phyloP scores from a whole-genome alignment of 1,140 invertebrate genomes.

The Drosophila jambulina region DNA sequence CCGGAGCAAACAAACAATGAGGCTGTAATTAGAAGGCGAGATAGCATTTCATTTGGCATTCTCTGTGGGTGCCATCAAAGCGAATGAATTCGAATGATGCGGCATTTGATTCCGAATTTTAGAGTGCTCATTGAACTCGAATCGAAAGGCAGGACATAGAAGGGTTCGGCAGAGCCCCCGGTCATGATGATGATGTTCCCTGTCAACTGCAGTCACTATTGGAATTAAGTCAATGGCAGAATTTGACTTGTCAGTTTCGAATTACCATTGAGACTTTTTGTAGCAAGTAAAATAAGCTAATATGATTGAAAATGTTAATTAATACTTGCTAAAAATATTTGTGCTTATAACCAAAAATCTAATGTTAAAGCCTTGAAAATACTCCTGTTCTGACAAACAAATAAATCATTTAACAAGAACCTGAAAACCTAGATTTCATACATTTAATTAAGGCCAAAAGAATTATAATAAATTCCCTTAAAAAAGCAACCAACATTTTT shows the following conservation, averaged over 20 bases:
- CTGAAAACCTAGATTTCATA: background rate
- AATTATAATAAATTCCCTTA: background rate
- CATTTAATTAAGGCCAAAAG: background rate
- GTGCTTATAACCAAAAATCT: background rate
- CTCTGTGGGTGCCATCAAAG: slow-evolving; percentile 35
- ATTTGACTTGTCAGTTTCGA: slow-evolving; percentile 19
- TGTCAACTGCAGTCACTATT: slow-evolving; percentile 26
- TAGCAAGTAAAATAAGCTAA: background rate
- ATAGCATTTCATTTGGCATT: slow-evolving; percentile 28
- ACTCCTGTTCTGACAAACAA: background rate
- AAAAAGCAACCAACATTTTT: no score
- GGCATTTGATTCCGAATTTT: slow-evolving; percentile 47
- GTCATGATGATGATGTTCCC: slow-evolving; percentile 5
- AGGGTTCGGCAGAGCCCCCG: background rate
- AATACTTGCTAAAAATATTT: background rate
- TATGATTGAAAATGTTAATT: background rate
- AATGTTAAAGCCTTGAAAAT: background rate
- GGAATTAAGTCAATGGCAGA: slow-evolving; percentile 50
- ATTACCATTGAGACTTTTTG: background rate
- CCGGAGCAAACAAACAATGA: slow-evolving; percentile 31
- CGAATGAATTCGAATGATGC: slow-evolving; percentile 37
- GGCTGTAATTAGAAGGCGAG: slow-evolving; percentile 37
- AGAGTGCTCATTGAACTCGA: slow-evolving; percentile 35
- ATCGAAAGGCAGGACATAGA: background rate
- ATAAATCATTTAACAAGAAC: no score